Base-by-base conservation (phyloP, 2,113 vertebrate species). In the Pyrgilauda ruficollis region DNA sequence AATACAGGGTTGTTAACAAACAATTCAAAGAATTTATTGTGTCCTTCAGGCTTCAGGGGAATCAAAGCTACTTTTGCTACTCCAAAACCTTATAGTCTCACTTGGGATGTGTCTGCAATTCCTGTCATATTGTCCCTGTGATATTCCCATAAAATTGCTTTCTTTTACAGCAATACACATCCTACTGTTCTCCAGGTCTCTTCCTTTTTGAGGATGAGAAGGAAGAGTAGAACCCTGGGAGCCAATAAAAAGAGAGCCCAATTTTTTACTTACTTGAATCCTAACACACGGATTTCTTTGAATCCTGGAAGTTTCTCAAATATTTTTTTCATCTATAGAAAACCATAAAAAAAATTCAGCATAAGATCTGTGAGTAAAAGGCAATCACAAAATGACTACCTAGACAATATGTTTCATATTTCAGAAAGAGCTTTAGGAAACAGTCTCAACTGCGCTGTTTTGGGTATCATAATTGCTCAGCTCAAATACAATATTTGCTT, bases 261-360 rank as follows among this genome's bases (percentile, higher is more conserved):
- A 9, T 89, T 84, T 92, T 64, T 84, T 96, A 98, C 99, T 97
- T 93, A 99, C 99, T 98, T 98, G 97, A 99, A 99, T 92, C 98
- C 97, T 89, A 98, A 87, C 31, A 99, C 98, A 0, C 89, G 97
- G 72, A 99, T 98, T 94, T 98, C 98, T 97, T 98, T 98, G 93
- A 99, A 99, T 94, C 99, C 99, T 58, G 98, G 98, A 79, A 99
- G 97, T 94, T 98, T 98, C 93, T 98, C 98, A 95, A 99, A 98
- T 89, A 98, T 97, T 22, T 98, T 98, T 97, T 98, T 98, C 98
- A 99, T 98, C 99, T 99, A 96, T 9, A 93, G 77, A 95, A 91
- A 96, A 94, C 50, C 62, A 94, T 87, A 92, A 35, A 55, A 12
- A 26, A 83, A 37, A 56, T 20, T 82, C 83, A 72, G 22, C 67